Base-by-base conservation (phyloP, 2,888 invertebrate species). In the Diarsia dahlii region DNA sequence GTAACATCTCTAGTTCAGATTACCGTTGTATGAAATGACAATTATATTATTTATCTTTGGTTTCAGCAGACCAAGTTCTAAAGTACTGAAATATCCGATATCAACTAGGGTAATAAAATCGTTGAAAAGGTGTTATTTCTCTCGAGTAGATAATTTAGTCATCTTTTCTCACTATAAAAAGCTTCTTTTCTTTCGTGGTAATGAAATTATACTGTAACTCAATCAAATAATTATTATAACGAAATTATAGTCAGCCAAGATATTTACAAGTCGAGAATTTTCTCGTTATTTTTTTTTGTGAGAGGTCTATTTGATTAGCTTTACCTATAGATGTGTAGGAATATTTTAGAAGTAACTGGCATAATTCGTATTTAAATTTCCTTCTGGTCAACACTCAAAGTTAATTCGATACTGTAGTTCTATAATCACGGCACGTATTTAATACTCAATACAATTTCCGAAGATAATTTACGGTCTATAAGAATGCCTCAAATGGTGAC, bases 1-100 rank as follows among this genome's bases (percentile, higher is more conserved):
- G 0, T 39, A 8, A 8, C 8, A 39, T 39, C 39, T 8, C 39
- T 39, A 8, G 12, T 20, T 34, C 0, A n/a, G 34, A 56, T 23
- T 46, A 56, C 10, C 13, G 18, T 34, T 75, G 10, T 54, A 45
- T n/a, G 5, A 45, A 75, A 34, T 50, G 66, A 63, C 54, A 81
- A 52, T 34, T 71, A 23, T 23, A 9, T 12, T 23, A 63, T 74
- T 74, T 28, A 74, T 54, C 46, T 34, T 71, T 20, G n/a, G 23
- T 52, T 54, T 3, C 3, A 71, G 52, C 13, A n/a, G 13, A 13
- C 20, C 2, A 45, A 63, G n/a, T 20, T 45, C 2, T 63, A 8
- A 62, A 62, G 13, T 63, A 63, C 15, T 9, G 0, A 18, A 15
- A 58, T 18, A 58, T 18, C 8, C 9, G 28, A 58, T 28, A 58